Evolutionary conservation across 2,113 vertebrate species (phyloP).

Genomic region (Crotophaga sulcirostris): DNA sequence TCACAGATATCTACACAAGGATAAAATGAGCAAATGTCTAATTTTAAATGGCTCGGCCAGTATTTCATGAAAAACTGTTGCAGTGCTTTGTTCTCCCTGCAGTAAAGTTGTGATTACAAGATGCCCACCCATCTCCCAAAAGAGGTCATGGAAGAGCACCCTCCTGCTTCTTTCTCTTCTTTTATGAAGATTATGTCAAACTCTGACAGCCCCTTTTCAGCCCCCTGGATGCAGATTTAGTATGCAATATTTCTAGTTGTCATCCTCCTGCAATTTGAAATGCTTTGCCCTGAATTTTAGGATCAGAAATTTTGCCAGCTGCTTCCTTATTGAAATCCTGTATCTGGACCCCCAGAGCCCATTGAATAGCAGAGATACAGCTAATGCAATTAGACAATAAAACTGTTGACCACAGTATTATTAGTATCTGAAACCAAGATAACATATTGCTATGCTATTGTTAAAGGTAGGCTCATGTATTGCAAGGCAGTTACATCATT

Average conservation of each 20-base stretch:
- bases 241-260: neutral
- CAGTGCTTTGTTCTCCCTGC: neutral
- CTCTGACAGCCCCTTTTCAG: neutral
- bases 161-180: neutral
- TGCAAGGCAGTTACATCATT: neutral
- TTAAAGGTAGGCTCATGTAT: accelerated
- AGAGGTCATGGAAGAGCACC: neutral
- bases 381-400: neutral
- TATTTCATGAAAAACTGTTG: neutral
- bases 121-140: neutral
- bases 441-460: neutral
- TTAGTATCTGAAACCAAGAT: accelerated
- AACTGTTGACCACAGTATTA: neutral
- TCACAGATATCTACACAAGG: neutral
- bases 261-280: neutral
- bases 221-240: neutral
- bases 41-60: neutral
- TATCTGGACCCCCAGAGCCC: neutral
- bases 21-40: conserved; percentile 9
- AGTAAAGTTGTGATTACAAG: neutral
- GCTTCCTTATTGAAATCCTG: neutral
- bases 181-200: neutral
- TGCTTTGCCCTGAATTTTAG: neutral
- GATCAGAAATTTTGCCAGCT: neutral
- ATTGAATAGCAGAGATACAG: neutral